These are phyloP conservation scores for Pseudomyrmex cubaensis DNA, from an alignment of 1,140 invertebrate genomes.

Conservation along the genomic window DNA sequence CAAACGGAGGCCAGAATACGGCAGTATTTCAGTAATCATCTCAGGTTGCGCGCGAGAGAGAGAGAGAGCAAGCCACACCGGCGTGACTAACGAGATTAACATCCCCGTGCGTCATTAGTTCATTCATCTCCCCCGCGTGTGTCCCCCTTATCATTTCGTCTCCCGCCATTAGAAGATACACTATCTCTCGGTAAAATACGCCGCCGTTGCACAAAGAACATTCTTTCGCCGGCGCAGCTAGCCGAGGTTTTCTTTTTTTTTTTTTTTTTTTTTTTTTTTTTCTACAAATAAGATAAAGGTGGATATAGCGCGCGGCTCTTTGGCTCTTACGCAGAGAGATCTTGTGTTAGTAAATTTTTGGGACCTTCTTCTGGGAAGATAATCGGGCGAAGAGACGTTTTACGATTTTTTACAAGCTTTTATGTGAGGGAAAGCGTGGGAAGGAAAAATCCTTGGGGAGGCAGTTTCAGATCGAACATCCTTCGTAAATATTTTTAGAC, in stretches of 20 bases:
- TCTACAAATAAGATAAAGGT: conserved; percentile 40
- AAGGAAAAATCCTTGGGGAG: neutral
- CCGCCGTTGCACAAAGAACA: conserved; percentile 8
- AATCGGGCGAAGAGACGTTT: conserved; percentile 8
- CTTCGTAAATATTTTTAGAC: neutral
- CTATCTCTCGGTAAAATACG: neutral
- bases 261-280: neutral
- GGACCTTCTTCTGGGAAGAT: neutral
- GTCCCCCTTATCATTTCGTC: conserved; percentile 7
- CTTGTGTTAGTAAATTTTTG: conserved; percentile 33
- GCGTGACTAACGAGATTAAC: conserved; percentile 50
- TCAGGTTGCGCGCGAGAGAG: neutral
- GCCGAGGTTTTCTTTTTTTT: too few relatives aligned
- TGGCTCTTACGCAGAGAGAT: too few relatives aligned
- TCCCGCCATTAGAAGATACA: neutral
- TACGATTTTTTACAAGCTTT: conserved; percentile 32
- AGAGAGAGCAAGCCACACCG: neutral
- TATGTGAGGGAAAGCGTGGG: neutral
- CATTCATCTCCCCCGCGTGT: conserved; percentile 3
- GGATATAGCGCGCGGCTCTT: neutral
- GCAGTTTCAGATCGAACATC: conserved; percentile 17
- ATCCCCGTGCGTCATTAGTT: conserved; percentile 32
- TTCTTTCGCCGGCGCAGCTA: neutral
- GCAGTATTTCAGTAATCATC: conserved; percentile 42
- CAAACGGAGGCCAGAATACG: conserved; percentile 43